Evolutionary conservation across 2,888 invertebrate species (phyloP).

Genomic region (Timandra comae): DNA sequence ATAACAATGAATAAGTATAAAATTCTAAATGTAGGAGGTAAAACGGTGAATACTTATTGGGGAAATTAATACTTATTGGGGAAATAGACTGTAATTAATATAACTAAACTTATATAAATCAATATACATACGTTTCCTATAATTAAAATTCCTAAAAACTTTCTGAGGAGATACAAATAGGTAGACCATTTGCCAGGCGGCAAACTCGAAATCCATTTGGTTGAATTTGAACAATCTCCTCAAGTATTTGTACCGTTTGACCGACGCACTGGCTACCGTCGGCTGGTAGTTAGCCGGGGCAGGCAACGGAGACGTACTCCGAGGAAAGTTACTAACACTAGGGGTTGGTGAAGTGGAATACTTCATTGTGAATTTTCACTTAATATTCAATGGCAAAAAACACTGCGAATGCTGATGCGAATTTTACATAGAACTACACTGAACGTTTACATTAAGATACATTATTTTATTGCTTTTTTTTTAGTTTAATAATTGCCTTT

Average conservation of each 20-base stretch:
- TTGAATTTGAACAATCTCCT: constrained; percentile 90
- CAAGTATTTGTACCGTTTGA: constrained; percentile 92
- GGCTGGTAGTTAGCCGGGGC: constrained; percentile 81
- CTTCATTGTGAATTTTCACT: constrained; percentile 57
- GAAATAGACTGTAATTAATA: too few relatives aligned
- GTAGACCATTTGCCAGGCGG: constrained; percentile 99
- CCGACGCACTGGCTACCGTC: constrained; percentile 86
- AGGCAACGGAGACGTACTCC: constrained; percentile 81
- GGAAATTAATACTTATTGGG: too few relatives aligned
- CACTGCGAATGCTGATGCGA: too few relatives aligned
- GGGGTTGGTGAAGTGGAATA: constrained; percentile 79
- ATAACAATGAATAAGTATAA: too few relatives aligned
- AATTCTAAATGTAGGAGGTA: too few relatives aligned
- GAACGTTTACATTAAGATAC: too few relatives aligned
- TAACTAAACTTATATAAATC: too few relatives aligned
- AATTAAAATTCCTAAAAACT: constrained; percentile 97
- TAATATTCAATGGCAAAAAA: background rate
- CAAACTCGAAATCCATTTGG: constrained; percentile 99
- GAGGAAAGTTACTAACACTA: constrained; percentile 56
- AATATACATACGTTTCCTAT: constrained; percentile 95
- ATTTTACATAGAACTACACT: too few relatives aligned
- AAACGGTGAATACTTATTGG: too few relatives aligned
- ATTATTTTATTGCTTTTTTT: too few relatives aligned
- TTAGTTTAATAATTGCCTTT: too few relatives aligned
- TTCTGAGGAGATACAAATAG: constrained; percentile 96